Conservation (phyloP, 1,140 invertebrate genomes). For the Eupristina koningsbergeri region DNA sequence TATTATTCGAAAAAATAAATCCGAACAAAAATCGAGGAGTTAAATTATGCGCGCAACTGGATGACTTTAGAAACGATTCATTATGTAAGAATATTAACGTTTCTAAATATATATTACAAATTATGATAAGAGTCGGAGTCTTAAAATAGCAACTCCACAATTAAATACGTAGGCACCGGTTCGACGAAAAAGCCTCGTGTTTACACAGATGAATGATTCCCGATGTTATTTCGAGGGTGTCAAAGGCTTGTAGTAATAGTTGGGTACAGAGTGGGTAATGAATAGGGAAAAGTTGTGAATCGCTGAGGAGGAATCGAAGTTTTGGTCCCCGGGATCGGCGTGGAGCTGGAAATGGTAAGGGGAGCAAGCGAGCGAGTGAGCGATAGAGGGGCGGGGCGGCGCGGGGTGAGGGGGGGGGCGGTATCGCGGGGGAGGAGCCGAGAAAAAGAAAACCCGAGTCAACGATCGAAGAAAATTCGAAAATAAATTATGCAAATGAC, state of each 20-base stretch:
- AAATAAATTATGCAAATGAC: constrained; percentile 44
- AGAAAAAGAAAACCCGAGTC: constrained; percentile 23
- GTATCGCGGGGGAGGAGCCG: neutral
- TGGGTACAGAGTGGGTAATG: neutral
- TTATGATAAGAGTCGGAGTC: neutral
- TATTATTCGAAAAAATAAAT: too few species aligned
- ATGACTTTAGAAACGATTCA: neutral
- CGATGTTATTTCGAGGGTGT: neutral
- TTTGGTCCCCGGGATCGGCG: neutral
- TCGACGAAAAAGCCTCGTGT: neutral
- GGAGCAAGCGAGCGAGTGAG: too few species aligned
- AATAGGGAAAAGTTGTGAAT: neutral
- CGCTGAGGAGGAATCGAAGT: too few species aligned
- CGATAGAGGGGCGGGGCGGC: too few species aligned
- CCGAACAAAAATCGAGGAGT: too few species aligned
- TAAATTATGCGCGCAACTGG: neutral
- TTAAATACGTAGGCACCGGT: neutral
- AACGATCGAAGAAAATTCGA: constrained; percentile 34
- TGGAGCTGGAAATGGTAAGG: too few species aligned
- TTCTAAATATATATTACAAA: neutral
- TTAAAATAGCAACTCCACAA: neutral
- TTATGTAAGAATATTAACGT: neutral
- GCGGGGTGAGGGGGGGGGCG: neutral
- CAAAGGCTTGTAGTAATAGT: neutral
- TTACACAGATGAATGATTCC: neutral